phyloP scores from a whole-genome alignment of 2,113 vertebrate genomes.

The Oophaga pumilio region DNA sequence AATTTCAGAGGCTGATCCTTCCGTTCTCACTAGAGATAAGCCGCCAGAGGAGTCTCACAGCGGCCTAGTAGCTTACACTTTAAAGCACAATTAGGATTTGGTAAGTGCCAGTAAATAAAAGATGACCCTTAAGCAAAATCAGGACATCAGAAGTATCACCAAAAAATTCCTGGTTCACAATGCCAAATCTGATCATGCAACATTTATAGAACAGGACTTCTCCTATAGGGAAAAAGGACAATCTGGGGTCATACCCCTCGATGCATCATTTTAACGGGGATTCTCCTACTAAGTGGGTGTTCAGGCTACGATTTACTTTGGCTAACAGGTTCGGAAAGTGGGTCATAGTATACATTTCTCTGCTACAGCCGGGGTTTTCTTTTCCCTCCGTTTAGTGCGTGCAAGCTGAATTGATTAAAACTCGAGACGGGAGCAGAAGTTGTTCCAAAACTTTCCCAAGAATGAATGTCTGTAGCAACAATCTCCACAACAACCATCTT shows the following conservation, averaged over 20 bases:
- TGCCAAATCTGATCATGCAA: too few species aligned
- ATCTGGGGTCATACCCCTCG: neutral
- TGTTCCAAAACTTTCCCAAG: constrained; percentile 66
- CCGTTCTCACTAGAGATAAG: too few species aligned
- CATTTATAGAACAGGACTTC: neutral
- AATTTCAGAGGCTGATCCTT: too few species aligned
- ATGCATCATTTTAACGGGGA: neutral
- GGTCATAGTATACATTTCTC: neutral
- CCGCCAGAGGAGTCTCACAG: too few species aligned
- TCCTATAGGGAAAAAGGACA: neutral
- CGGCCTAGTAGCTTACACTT: too few species aligned
- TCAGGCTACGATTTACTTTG: neutral
- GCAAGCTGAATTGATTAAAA: constrained; percentile 49
- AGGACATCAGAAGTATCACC: too few species aligned
- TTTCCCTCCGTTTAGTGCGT: neutral
- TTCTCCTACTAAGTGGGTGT: neutral
- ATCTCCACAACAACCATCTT: constrained; percentile 75
- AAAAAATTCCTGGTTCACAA: too few species aligned
- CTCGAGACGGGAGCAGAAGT: constrained; percentile 52
- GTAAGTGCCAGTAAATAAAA: too few species aligned
- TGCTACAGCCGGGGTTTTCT: neutral
- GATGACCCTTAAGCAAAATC: too few species aligned
- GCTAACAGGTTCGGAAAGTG: neutral
- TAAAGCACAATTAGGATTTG: too few species aligned
- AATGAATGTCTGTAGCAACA: constrained; percentile 75